Evolutionary conservation across 1,140 invertebrate species (phyloP).

Genomic region (Hyphantria cunea): DNA sequence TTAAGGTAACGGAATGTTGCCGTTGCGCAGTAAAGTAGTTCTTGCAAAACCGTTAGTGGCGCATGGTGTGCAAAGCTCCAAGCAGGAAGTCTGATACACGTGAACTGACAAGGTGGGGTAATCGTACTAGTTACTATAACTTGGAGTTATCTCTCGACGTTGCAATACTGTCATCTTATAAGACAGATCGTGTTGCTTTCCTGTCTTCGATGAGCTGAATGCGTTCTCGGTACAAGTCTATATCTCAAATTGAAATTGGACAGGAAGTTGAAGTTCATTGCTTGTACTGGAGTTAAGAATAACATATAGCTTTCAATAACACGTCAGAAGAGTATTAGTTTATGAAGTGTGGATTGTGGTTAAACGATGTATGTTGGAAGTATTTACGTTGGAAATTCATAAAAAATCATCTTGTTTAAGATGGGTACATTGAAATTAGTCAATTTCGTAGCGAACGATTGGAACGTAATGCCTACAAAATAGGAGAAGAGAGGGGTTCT

Average conservation of each 20-base stretch:
- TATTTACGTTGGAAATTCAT: too few relatives aligned
- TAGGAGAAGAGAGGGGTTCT: slow-evolving; percentile 47
- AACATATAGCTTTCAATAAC: too few relatives aligned
- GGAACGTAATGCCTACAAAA: too few relatives aligned
- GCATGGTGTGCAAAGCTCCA: slow-evolving; percentile 22
- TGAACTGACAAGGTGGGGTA: slow-evolving; percentile 43
- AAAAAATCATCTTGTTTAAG: too few relatives aligned
- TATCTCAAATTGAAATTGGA: slow-evolving; percentile 1
- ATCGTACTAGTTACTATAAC: slow-evolving; percentile 42
- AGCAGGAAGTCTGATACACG: slow-evolving; percentile 38
- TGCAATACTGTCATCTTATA: slow-evolving; percentile 38
- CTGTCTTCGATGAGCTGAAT: slow-evolving; percentile 12
- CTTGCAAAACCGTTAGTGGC: slow-evolving; percentile 33
- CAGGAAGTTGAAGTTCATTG: too few relatives aligned
- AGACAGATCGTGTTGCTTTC: slow-evolving; percentile 41
- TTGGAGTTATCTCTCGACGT: slow-evolving; percentile 33
- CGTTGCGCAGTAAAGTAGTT: slow-evolving; percentile 28
- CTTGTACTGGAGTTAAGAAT: too few relatives aligned
- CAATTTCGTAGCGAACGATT: too few relatives aligned
- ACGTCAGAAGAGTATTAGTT: slow-evolving; percentile 4
- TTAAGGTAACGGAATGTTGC: slow-evolving; percentile 27
- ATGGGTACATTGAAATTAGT: too few relatives aligned
- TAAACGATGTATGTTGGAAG: slow-evolving; percentile 1
- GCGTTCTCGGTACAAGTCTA: slow-evolving; percentile 10
- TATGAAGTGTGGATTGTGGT: slow-evolving; percentile 40